Evolutionary conservation across 2,113 vertebrate species (phyloP), one percentile per base, ranked within the genome.

Genomic region (Brachyhypopomus occidentalis): DNA sequence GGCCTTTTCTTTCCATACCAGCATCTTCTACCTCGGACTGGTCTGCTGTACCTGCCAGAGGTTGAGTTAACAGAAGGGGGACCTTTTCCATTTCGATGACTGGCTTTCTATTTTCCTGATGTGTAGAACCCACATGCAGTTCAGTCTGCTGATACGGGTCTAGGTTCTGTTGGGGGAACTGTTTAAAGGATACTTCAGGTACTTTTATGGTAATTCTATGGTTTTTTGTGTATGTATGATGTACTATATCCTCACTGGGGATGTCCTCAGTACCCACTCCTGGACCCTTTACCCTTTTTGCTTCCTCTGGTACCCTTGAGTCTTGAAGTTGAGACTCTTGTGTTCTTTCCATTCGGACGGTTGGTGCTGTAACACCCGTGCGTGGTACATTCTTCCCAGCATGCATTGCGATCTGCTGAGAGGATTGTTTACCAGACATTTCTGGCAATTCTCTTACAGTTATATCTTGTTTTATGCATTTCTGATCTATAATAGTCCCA

Each of bases 1-100:
- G 91, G 71, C 92, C 90, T 20, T 94, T 92, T 56, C 80, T 85
- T 0, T 93, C 89, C 0, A 96, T 89, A 5, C 91, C 92, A 67
- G 95, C 85, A 75, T 89, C 56, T 17, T 86, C 85, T 45, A 82
- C 83, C 17, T 93, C 74, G 23, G 36, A 91, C 0, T 92, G 92
- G 34, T 91, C 17, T 71, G 64, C 6, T 25, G 1, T 48, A 2
- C 5, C 48, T 20, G 20, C 38, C 27, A 62, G 59, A 41, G 83
- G 23, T 12, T 55, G 74, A 55, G 17, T 36, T n/a, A 16, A 67
- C 72, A 2, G 12, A 19, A 41, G 73, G 7, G 77, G 59, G 38
- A 55, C 19, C 14, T 73, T 41, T 45, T 81, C 17, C 56, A 34
- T 23, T 71, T 4, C 0, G 11, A 12, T 4, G 5, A 20, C 59